Percentiles rank a stretch among this genome's conserved stretches.
phyloP scores from a whole-genome alignment of 1,140 invertebrate species.

The Bombus polaris region DNA sequence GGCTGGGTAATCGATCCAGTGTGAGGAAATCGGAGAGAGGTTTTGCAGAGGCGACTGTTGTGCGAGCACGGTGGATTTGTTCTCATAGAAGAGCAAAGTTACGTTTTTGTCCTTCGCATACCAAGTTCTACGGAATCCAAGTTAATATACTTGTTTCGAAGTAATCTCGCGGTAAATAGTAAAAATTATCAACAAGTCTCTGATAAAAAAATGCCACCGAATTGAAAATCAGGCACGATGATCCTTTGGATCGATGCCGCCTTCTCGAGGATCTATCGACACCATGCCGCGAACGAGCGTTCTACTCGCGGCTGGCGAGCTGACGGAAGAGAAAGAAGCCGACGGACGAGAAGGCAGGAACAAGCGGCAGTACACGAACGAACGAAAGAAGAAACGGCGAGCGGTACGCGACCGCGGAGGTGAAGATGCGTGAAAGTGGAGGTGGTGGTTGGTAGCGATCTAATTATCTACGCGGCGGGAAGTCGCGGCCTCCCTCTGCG shows the following conservation, averaged over 20 bases:
- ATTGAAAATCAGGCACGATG: neutral
- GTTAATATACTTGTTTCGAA: too few species aligned
- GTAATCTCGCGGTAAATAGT: too few species aligned
- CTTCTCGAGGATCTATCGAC: neutral
- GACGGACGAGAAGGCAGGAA: neutral
- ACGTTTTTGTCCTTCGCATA: too few species aligned
- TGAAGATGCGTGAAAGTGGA: slow-evolving; percentile 73
- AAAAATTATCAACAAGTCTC: too few species aligned
- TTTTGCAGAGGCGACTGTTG: too few species aligned
- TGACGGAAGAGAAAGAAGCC: neutral
- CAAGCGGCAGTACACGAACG: slow-evolving; percentile 34
- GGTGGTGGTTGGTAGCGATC: slow-evolving; percentile 78
- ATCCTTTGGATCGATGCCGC: neutral
- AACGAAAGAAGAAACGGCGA: slow-evolving; percentile 60
- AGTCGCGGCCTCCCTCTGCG: slow-evolving; percentile 74
- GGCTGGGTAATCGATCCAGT: too few species aligned
- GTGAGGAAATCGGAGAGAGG: too few species aligned
- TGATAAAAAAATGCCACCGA: neutral
- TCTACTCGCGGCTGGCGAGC: slow-evolving; percentile 20
- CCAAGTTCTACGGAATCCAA: too few species aligned
- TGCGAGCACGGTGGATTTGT: too few species aligned
- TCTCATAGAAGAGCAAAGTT: too few species aligned
- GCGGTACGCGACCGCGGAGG: slow-evolving; percentile 63
- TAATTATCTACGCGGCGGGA: slow-evolving; percentile 80
- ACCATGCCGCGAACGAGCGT: too few species aligned